Percentiles rank a stretch among this genome's conserved stretches.
Evolutionary conservation across 2,888 invertebrate species (phyloP).

Genomic region (Lysandra coridon): DNA sequence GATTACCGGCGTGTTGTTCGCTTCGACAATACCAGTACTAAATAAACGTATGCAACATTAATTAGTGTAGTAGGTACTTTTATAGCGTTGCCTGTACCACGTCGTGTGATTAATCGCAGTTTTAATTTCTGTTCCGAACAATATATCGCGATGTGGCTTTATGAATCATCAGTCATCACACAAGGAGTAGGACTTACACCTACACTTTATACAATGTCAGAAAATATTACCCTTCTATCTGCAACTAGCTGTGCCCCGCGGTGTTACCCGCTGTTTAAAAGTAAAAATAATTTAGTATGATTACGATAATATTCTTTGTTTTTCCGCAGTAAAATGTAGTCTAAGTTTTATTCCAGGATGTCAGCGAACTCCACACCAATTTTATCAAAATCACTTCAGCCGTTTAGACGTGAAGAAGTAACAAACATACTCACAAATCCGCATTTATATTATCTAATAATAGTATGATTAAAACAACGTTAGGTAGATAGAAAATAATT

Average conservation of each 20-base stretch:
- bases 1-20: conserved; percentile 54
- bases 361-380: too few species aligned
- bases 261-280: too few species aligned
- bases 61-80: conserved; percentile 70
- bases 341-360: too few species aligned
- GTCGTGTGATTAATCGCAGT: conserved; percentile 66
- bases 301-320: too few species aligned
- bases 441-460: too few species aligned
- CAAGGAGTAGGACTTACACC: background rate
- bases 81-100: conserved; percentile 68
- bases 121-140: conserved; percentile 53
- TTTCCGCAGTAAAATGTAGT: too few species aligned
- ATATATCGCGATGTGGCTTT: background rate
- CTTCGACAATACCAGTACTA: conserved; percentile 61
- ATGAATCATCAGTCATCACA: conserved; percentile 9
- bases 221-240: background rate
- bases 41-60: conserved; percentile 71
- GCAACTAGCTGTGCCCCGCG: too few species aligned
- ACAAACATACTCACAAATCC: too few species aligned
- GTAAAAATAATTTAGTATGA: too few species aligned
- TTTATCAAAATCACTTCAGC: too few species aligned
- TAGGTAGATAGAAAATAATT: background rate
- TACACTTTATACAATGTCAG: background rate
- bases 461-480: too few species aligned
- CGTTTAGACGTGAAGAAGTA: too few species aligned